These are phyloP conservation scores for Astur gentilis DNA, from an alignment of 2,113 vertebrate species.

Conservation along the genomic window DNA sequence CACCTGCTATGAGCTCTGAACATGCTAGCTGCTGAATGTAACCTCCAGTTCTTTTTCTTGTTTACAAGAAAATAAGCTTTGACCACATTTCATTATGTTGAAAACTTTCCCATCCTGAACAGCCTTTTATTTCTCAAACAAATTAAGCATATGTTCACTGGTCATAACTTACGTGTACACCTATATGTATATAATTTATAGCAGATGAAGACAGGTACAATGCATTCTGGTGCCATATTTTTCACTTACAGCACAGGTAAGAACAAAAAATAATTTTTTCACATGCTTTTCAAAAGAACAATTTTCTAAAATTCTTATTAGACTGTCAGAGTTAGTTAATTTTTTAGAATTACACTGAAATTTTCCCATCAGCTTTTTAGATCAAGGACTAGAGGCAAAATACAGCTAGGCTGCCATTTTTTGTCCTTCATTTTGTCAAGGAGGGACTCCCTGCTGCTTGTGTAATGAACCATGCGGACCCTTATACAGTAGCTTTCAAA, in stretches of 20 bases:
- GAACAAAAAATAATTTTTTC: neutral
- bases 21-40: neutral
- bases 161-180: neutral
- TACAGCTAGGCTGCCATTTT: neutral
- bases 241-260: neutral
- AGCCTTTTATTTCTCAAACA: neutral
- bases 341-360: neutral
- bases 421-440: neutral
- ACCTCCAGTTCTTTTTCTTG: neutral
- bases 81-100: neutral
- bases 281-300: neutral
- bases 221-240: neutral
- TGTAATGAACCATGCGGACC: neutral
- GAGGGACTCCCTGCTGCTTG: neutral
- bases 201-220: neutral
- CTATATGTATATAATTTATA: neutral
- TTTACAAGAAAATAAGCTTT: neutral
- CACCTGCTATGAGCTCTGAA: neutral
- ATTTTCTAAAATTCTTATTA: neutral
- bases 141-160: neutral
- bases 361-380: neutral
- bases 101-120: neutral
- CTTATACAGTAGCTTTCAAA: neutral
- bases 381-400: neutral
- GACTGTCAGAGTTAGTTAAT: slow-evolving; percentile 5